These are phyloP conservation scores for Acrobasis suavella DNA, from an alignment of 2,888 invertebrate genomes.

Conservation along the genomic window DNA sequence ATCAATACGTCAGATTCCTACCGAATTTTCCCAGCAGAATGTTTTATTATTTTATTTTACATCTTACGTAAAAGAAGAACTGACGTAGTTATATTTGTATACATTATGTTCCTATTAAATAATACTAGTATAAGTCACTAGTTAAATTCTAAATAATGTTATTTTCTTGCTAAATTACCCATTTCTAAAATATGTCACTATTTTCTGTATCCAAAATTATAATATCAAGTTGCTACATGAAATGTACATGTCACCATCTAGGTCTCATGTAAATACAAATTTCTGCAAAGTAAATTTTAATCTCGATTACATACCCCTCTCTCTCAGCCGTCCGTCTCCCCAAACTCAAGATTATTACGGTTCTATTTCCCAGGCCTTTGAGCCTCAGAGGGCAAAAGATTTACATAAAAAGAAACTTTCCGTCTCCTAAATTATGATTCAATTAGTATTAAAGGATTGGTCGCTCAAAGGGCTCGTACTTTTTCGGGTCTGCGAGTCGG, in stretches of 20 bases:
- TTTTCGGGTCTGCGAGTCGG: constrained; percentile 72
- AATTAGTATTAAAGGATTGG: constrained; percentile 82
- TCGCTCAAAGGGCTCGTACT: constrained; percentile 72
- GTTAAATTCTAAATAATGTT: too few relatives aligned
- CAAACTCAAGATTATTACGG: constrained; percentile 69
- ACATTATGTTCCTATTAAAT: too few relatives aligned
- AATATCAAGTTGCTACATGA: neutral
- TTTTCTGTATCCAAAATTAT: too few relatives aligned
- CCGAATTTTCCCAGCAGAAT: too few relatives aligned
- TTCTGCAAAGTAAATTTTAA: constrained; percentile 55
- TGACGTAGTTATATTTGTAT: too few relatives aligned
- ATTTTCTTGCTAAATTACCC: too few relatives aligned
- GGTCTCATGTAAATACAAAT: neutral
- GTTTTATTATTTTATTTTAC: too few relatives aligned
- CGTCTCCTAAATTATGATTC: constrained; percentile 79
- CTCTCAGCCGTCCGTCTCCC: constrained; percentile 53
- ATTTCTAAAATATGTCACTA: too few relatives aligned
- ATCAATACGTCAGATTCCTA: too few relatives aligned
- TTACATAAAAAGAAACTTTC: constrained; percentile 81
- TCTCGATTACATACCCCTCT: constrained; percentile 50
- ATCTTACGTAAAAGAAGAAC: too few relatives aligned
- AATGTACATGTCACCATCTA: neutral
- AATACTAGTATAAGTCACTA: too few relatives aligned
- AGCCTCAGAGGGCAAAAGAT: constrained; percentile 68
- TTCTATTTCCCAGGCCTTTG: constrained; percentile 67